Base-by-base conservation (phyloP, 2,888 invertebrate genomes). In the Troglohyphantes excavatus region DNA sequence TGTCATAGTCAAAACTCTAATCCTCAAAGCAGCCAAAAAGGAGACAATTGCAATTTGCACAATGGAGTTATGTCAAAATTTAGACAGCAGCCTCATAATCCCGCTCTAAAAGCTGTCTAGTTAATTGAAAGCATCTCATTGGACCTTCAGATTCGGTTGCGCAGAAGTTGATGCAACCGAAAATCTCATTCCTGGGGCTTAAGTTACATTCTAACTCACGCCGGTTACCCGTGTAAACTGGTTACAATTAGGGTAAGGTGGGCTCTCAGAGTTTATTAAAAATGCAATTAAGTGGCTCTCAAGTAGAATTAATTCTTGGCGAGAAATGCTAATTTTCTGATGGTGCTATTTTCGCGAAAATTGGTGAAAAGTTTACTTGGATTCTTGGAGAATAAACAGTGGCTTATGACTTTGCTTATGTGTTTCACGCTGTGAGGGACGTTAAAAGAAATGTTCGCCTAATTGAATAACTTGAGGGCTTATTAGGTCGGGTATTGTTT, bases 211-310 rank as follows among this genome's bases (percentile, higher is more conserved):
- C 33, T 33, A 9, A 9, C 3, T 3, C n/a, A n/a, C 33, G 33
- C 5, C 33, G 9, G 9, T 33, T 3, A 6, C 9, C 3, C 33
- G 9, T 13, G n/a, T 53, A 53, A 53, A 53, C 17, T n/a, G 5
- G 53, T 53, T 53, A 7, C n/a, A 11, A 53, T 33, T 33, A n/a
- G 33, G 33, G 9, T 6, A 33, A 29, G 67, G 27, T 29, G 7
- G 9, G 23, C n/a, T 21, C 19, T 27, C 13, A 17, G 27, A n/a
- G 53, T 46, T 43, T 73, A 70, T 59, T 53, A 53, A 73, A 73
- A 73, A 29, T 59, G 19, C 73, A 73, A 73, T 73, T 73, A 73
- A 53, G 53, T 59, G 46, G 21, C 21, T 29, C 53, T 13, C 27
- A 26, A 27, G 73, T 53, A 13, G 13, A 27, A 73, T 73, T 73